Evolutionary conservation across 2,888 invertebrate species (phyloP).

Genomic region (Tanypteryx hageni): DNA sequence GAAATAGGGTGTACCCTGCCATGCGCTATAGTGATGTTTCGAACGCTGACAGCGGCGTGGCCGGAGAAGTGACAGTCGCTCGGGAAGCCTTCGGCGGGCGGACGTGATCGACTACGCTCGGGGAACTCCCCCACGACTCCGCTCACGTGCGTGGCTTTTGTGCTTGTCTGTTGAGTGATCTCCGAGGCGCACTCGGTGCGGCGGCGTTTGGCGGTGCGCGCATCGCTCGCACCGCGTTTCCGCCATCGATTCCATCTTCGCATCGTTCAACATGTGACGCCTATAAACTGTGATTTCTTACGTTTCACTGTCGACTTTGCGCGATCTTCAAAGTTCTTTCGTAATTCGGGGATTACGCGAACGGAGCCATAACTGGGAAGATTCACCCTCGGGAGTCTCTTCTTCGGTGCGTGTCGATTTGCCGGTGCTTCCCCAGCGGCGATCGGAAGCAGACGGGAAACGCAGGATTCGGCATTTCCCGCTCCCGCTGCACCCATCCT

Average conservation of each 20-base stretch:
- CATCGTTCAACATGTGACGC: too few species aligned
- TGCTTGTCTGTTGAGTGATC: neutral
- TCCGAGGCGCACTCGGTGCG: constrained; percentile 7
- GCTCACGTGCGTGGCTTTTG: constrained; percentile 36
- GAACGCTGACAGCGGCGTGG: constrained; percentile 63
- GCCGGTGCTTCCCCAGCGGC: neutral
- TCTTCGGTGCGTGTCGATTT: neutral
- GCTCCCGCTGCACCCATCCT: neutral
- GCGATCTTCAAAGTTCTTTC: neutral
- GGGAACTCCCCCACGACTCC: neutral
- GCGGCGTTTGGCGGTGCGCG: neutral
- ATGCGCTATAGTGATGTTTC: constrained; percentile 64
- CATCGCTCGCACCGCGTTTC: neutral
- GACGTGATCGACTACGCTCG: constrained; percentile 59
- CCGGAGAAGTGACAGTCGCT: constrained; percentile 62
- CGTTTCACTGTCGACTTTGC: too few species aligned
- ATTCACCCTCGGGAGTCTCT: neutral
- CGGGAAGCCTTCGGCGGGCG: constrained; percentile 61
- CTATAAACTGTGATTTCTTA: too few species aligned
- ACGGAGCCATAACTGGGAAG: neutral
- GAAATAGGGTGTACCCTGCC: constrained; percentile 65
- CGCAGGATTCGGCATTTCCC: neutral
- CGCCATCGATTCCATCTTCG: neutral
- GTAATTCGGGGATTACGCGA: neutral
- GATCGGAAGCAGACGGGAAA: neutral